phyloP scores from a whole-genome alignment of 2,888 invertebrate species.

The Desoria tigrina region DNA sequence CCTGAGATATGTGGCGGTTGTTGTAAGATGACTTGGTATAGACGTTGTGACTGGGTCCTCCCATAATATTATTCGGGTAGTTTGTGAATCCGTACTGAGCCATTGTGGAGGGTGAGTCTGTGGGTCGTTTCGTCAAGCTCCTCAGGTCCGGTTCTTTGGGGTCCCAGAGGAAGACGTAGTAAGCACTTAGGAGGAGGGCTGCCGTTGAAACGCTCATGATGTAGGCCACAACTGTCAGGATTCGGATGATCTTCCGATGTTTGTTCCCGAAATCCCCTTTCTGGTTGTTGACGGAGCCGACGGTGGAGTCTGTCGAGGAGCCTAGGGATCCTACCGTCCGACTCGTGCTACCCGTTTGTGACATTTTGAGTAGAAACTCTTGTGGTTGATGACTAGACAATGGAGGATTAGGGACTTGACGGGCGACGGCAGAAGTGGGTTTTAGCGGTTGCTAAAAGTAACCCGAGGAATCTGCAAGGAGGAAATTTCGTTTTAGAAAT shows the following conservation, averaged over 20 bases:
- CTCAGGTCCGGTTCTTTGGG: slow-evolving; percentile 59
- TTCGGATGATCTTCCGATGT: slow-evolving; percentile 66
- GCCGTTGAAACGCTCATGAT: slow-evolving; percentile 91
- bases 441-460: too few species aligned
- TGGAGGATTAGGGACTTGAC: too few species aligned
- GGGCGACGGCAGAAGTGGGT: too few species aligned
- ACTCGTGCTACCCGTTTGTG: slow-evolving; percentile 10
- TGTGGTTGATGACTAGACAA: too few species aligned
- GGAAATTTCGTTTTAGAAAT: too few species aligned
- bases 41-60: background rate
- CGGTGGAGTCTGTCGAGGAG: slow-evolving; percentile 9
- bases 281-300: background rate
- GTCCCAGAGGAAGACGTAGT: slow-evolving; percentile 93
- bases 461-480: too few species aligned
- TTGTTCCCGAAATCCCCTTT: slow-evolving; percentile 10
- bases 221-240: slow-evolving; percentile 90
- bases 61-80: background rate
- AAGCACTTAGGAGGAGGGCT: slow-evolving; percentile 87
- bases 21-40: background rate
- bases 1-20: slow-evolving; percentile 13
- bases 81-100: background rate
- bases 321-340: slow-evolving; percentile 14
- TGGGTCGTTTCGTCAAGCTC: slow-evolving; percentile 4
- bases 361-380: slow-evolving; percentile 6
- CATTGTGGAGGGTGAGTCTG: slow-evolving; percentile 20